Base-by-base conservation (phyloP, 2,888 invertebrate species). In the Agrotis puta region DNA sequence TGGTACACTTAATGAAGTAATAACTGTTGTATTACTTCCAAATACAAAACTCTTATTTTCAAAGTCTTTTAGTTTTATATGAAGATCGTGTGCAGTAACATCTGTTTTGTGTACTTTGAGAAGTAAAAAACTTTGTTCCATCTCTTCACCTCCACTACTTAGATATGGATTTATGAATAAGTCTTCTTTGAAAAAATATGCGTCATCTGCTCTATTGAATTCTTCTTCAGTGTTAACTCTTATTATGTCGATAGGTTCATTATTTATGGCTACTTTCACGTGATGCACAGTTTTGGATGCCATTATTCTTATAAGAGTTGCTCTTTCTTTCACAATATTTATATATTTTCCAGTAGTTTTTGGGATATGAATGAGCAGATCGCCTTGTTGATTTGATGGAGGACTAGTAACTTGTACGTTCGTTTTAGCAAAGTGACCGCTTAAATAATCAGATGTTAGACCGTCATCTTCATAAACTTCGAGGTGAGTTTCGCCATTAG, bases 391-490 rank as follows among this genome's bases (percentile, higher is more conserved):
- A 73, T 93, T 91, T 3, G 90, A 86, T 50, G 79, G 68, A 3
- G 93, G 92, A 1, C 91, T 92, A 20, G 70, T 73, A 39, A 91
- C 88, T 51, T 70, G 84, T 22, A 95, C 85, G 65, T 89, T 87
- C 7, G 95, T 95, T 67, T 83, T 87, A 43, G 94, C 93, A 73
- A 84, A 90, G 47, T 88, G 73, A 0, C 88, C 88, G 69, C 90
- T 72, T 68, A 91, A 85, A 84, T 95, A 95, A 70, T 91, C 90
- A 7, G 89, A 79, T 56, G 93, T 89, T 77, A 91, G 88, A 2
- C 95, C 95, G 71, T 96, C 95, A 76, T 96, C 95, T 90, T 96
- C 95, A 79, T 95, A 95, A 68, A 94, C 85, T 65, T 87, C 83
- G 69, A 94, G 93, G 24, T 76, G 84, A 6, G 91, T 84, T 72